Base-by-base conservation (phyloP, 2,888 invertebrate genomes). In the Molorchus minor region DNA sequence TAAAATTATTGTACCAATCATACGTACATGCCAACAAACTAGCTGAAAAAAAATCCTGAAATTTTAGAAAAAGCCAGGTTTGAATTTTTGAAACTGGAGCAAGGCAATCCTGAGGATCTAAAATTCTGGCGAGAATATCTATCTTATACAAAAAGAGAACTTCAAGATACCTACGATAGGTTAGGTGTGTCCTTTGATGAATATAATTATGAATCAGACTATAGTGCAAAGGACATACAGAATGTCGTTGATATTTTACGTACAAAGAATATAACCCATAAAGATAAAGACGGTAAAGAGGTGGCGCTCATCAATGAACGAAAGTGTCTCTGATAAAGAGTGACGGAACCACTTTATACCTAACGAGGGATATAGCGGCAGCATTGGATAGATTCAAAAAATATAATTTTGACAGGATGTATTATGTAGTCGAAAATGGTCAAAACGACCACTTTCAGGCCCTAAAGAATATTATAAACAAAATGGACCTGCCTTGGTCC, bases 361-460 rank as follows among this genome's bases (percentile, higher is more conserved):
- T 94, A 56, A 87, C 90, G 0, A 85, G 98, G 77, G 99, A 99
- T 80, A 87, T 98, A 66, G 96, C 96, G n/a, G 95, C 98, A 2
- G 88, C 96, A 3, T 77, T 96, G 10, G 91, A 94, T 75, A 85
- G 97, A 71, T 87, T 87, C 72, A 79, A 88, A 86, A n/a, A 83
- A 69, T 87, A 87, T 71, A 79, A 87, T 13, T 96, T 96, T 81
- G 91, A 96, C 77, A 85, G 86, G 74, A 92, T 96, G 86, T 84
- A 91, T 56, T 99, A 98, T 82, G 91, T 99, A 1, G 98, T 94
- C 2, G 95, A 94, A 70, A 91, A 89, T 80, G 85, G 87, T 1
- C 95, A 96, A 77, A 84, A 84, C 1, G 88, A 89, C 74, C 94
- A 96, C 81, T 95, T 96, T 75, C 79, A 82, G 53, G 84, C 87